Evolutionary conservation across 1,140 invertebrate species (phyloP).

Genomic region (Drosophila athabasca): DNA sequence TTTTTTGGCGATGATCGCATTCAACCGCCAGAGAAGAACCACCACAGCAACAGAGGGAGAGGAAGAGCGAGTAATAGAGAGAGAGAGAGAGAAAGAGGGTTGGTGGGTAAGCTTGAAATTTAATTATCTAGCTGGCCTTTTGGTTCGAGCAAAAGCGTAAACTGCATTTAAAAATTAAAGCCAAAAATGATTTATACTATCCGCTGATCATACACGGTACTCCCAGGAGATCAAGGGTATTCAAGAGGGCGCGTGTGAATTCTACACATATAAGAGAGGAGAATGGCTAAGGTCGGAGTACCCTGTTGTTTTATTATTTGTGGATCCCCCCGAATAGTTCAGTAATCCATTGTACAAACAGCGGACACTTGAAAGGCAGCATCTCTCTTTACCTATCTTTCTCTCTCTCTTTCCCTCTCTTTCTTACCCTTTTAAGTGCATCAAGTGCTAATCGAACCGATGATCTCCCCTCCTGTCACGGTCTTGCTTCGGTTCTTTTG

Average conservation of each 20-base stretch:
- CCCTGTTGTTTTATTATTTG: too few species aligned
- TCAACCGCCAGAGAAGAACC: slow-evolving; percentile 23
- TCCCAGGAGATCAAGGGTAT: neutral
- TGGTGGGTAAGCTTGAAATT: slow-evolving; percentile 50
- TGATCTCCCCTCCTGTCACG: slow-evolving; percentile 31
- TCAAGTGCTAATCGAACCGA: slow-evolving; percentile 15
- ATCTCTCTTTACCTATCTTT: too few species aligned
- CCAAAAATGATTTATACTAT: slow-evolving; percentile 41
- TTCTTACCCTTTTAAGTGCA: slow-evolving; percentile 13
- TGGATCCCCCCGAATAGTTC: neutral
- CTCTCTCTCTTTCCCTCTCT: too few species aligned
- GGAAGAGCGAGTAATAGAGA: neutral
- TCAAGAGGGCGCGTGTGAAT: neutral
- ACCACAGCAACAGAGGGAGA: slow-evolving; percentile 12
- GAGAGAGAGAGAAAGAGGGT: slow-evolving; percentile 6
- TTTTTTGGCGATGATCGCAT: slow-evolving; percentile 81
- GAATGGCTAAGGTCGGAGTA: too few species aligned
- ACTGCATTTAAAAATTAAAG: slow-evolving; percentile 49
- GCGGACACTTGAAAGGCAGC: slow-evolving; percentile 11
- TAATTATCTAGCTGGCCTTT: slow-evolving; percentile 75
- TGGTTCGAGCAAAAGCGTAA: slow-evolving; percentile 34
- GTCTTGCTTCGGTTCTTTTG: too few species aligned
- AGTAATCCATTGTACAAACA: slow-evolving; percentile 1
- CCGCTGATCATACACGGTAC: slow-evolving; percentile 11
- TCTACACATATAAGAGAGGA: too few species aligned